These are phyloP conservation scores for Patiria pectinifera DNA, from an alignment of 53 echinoderm and acorn worm species.

Conservation along the genomic window DNA sequence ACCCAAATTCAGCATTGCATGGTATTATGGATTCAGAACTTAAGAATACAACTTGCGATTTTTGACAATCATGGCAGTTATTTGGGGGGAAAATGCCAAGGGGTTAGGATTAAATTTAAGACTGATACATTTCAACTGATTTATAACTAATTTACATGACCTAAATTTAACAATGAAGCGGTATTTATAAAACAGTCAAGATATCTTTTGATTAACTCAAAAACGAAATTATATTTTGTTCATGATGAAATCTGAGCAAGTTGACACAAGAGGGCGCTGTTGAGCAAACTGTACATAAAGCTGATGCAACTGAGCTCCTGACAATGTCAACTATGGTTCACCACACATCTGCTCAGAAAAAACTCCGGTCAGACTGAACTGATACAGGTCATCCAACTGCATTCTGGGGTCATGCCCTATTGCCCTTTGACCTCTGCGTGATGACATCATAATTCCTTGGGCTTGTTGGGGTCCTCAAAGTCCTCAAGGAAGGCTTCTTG, in stretches of 20 bases:
- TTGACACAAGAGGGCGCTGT: neutral
- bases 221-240: neutral
- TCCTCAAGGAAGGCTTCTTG: slow-evolving; percentile 96
- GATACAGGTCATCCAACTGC: neutral
- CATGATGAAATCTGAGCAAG: neutral
- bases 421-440: slow-evolving; percentile 13
- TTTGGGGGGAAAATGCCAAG: no score
- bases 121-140: neutral
- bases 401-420: neutral
- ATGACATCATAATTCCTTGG: slow-evolving; percentile 60
- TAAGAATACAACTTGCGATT: no score
- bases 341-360: neutral
- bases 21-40: no score
- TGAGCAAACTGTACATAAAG: neutral
- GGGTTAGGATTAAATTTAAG: no score
- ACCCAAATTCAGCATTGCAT: no score
- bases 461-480: slow-evolving; percentile 94
- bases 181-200: no score
- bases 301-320: neutral
- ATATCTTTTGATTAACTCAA: no score
- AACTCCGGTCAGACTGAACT: neutral
- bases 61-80: no score
- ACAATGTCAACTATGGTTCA: neutral
- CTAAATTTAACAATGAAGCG: no score
- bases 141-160: no score